Conservation (phyloP, 2,113 vertebrate genomes). For the Oostethus manadensis region DNA sequence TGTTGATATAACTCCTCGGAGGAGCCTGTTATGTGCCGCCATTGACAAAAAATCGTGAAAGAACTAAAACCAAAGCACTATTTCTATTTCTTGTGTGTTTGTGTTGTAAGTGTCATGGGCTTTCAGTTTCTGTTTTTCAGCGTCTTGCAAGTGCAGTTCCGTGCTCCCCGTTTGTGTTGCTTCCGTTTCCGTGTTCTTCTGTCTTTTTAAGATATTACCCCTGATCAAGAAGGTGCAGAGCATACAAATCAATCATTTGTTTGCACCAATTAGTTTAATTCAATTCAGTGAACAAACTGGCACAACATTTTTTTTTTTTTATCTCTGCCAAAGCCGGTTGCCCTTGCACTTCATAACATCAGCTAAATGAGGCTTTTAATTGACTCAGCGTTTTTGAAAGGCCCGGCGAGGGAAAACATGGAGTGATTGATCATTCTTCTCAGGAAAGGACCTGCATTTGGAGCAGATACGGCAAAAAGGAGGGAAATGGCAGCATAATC, state of each 20-base stretch:
- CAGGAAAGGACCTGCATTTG: conserved; percentile 69
- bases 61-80: no score
- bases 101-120: no score
- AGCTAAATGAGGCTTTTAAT: conserved; percentile 45
- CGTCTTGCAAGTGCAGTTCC: no score
- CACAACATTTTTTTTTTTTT: conserved; percentile 28
- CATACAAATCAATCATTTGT: conserved; percentile 8
- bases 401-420: conserved; percentile 57
- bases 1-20: no score
- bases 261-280: conserved; percentile 1
- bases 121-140: no score
- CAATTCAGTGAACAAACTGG: not conserved
- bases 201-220: not conserved
- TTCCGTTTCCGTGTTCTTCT: no score
- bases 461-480: conserved; percentile 50
- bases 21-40: no score
- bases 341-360: conserved; percentile 40
- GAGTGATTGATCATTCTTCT: conserved; percentile 71
- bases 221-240: conserved; percentile 4
- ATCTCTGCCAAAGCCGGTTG: conserved; percentile 14
- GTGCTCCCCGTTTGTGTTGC: no score
- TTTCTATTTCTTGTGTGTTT: no score
- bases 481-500: conserved; percentile 27
- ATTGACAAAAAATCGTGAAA: no score
- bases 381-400: conserved; percentile 54